Percentiles rank a stretch among this genome's conserved stretches.
These are phyloP conservation scores for Xyrichtys novacula DNA, from an alignment of 2,797 vertebrate genomes.

Conservation along the genomic window DNA sequence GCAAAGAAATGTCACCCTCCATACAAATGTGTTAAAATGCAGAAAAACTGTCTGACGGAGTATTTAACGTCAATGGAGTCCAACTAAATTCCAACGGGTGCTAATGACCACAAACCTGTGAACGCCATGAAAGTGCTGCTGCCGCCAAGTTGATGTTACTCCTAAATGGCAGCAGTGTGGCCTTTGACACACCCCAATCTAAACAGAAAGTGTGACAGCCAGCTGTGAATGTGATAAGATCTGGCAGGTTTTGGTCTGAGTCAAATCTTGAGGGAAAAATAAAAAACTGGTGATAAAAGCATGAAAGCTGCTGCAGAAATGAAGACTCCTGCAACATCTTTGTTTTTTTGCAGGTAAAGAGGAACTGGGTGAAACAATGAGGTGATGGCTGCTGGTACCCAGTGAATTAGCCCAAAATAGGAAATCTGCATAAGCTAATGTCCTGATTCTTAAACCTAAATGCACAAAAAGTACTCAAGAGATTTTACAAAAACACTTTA, in stretches of 20 bases:
- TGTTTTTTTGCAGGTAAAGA: too few relatives aligned
- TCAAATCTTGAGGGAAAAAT: constrained; percentile 1
- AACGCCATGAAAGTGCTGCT: not conserved
- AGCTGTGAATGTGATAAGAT: constrained; percentile 10
- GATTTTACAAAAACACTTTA: too few relatives aligned
- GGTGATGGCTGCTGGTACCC: too few relatives aligned
- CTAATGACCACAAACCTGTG: not conserved
- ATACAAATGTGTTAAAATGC: too few relatives aligned
- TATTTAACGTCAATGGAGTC: not conserved
- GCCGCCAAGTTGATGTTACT: constrained; percentile 5
- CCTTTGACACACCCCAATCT: not conserved
- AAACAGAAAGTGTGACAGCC: constrained; percentile 28
- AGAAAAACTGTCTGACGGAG: too few relatives aligned
- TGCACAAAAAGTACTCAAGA: too few relatives aligned
- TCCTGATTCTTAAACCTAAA: too few relatives aligned
- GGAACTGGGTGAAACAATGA: too few relatives aligned
- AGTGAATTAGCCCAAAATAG: too few relatives aligned
- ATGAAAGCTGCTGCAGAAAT: not conserved
- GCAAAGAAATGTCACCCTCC: too few relatives aligned
- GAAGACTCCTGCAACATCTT: not conserved
- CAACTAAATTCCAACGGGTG: not conserved
- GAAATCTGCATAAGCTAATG: too few relatives aligned
- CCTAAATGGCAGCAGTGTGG: constrained; percentile 3
- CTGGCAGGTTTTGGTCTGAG: constrained; percentile 16
- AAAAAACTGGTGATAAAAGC: not conserved